Base-by-base conservation (phyloP, 2,888 invertebrate species). In the Caenorhabditis sp. region DNA sequence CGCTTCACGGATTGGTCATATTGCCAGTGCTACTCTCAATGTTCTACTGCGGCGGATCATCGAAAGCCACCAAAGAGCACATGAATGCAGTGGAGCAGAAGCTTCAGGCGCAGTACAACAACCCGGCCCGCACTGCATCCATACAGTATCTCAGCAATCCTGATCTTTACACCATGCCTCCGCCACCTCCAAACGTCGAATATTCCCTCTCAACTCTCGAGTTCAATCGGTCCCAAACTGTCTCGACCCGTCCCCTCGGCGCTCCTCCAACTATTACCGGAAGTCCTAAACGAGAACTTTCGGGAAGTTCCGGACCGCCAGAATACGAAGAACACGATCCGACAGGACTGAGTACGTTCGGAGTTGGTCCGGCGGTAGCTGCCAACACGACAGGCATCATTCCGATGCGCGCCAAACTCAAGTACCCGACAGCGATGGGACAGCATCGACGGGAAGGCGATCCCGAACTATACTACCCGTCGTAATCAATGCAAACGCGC, bases 1-100 rank as follows among this genome's bases (percentile, higher is more conserved):
- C 97, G 1, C 94, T 97, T 94, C 97, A 97, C 92, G 97, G 97
- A 0, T 94, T 97, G 9, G 95, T 97, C 90, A 93, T 97, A n/a
- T 93, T 97, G 15, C 97, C 97, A 0, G 92, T 93, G 5, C 87
- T 93, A 15, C 88, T 93, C 5, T 92, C 92, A 6, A 85, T 90
- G 53, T 90, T 90, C 78, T 85, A 88, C 58, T 89, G 89, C 64
- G 85, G 84, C n/a, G 69, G 69, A 32, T 61, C 67, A 11, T 58
- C 67, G 26, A 76, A 83, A 51, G 68, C 58, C 1, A 58, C 58
- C 1, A 71, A 74, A 44, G 72, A 83, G 47, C 82, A 82, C 51
- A 32, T 74, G 51, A 65, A 53, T 40, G 80, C 68, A 15, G 76
- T 85, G 1, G 85, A 85, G 44, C 80, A 80, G 20, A 85, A 84